phyloP scores from a whole-genome alignment of 2,888 invertebrate genomes.

The Pyrocoelia pectoralis region DNA sequence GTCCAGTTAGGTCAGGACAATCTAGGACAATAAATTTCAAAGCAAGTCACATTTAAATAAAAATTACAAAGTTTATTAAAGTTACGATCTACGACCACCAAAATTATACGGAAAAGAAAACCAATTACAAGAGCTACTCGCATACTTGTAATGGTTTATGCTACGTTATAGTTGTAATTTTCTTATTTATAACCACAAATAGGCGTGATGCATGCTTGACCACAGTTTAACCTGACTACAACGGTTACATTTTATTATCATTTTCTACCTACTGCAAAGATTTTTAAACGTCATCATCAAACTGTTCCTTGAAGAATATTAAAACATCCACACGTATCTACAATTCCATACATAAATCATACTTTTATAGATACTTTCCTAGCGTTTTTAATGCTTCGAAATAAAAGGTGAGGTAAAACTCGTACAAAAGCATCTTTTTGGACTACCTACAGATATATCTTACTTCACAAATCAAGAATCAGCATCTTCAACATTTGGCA shows the following conservation, averaged over 20 bases:
- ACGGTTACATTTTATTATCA: slow-evolving; percentile 20
- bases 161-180: slow-evolving; percentile 16
- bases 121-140: slow-evolving; percentile 11
- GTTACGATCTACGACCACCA: slow-evolving; percentile 30
- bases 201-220: slow-evolving; percentile 39
- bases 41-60: background rate
- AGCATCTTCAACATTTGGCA: no score
- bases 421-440: no score
- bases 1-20: slow-evolving; percentile 33
- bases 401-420: no score
- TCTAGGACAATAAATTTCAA: slow-evolving; percentile 1
- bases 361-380: background rate
- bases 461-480: no score
- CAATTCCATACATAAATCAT: background rate
- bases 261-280: slow-evolving; percentile 4
- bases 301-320: background rate
- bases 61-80: no score
- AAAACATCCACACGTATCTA: background rate
- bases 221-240: slow-evolving; percentile 34
- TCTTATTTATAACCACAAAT: slow-evolving; percentile 33
- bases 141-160: slow-evolving; percentile 28
- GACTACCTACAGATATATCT: no score
- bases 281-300: background rate
- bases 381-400: no score
- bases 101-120: slow-evolving; percentile 19